Base-by-base conservation (phyloP, 2,113 vertebrate genomes). In the Rhinoderma darwinii region DNA sequence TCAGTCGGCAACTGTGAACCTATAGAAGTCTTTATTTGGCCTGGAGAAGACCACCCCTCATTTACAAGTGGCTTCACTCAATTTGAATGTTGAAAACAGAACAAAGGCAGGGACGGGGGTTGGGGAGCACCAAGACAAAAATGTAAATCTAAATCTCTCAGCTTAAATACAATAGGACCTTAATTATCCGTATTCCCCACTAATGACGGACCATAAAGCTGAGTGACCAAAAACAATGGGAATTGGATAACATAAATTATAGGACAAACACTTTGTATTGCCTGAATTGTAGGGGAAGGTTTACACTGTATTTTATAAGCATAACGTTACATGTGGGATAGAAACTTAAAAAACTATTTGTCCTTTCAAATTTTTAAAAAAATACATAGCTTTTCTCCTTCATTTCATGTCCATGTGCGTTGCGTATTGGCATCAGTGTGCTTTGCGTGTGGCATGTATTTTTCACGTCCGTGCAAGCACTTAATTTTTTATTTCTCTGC, bases 61-160 rank as follows among this genome's bases (percentile, higher is more conserved):
- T 81, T 63, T 63, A 81, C 50, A 61, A 81, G 78, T 81, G 78
- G 44, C 74, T 50, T 30, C 44, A 41, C 50, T 81, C 78, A 61
- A 61, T 81, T 81, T 81, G 78, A 63, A 81, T 81, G 54, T 81
- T 6, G 56, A 81, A 59, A 81, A 81, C 78, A 81, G 56, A 41
- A 81, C 78, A 81, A 81, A 81, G 37, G 56, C 35, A 18, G n/a
- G n/a, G n/a, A 41, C 18, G 54, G 78, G 78, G 78, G 78, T 4
- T 63, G 54, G 78, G 77, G 25, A 61, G 20, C 35, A 63, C n/a
- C 78, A 63, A 27, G 54, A 81, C 22, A 18, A 43, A 37, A 81
- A 81, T 81, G 78, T 41, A 61, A 61, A 54, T 41, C 54, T 37
- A 59, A 61, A 56, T 54, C 37, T 81, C 56, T 59, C 54, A 27